phyloP scores from a whole-genome alignment of 2,888 invertebrate genomes.

The Carcina quercana region DNA sequence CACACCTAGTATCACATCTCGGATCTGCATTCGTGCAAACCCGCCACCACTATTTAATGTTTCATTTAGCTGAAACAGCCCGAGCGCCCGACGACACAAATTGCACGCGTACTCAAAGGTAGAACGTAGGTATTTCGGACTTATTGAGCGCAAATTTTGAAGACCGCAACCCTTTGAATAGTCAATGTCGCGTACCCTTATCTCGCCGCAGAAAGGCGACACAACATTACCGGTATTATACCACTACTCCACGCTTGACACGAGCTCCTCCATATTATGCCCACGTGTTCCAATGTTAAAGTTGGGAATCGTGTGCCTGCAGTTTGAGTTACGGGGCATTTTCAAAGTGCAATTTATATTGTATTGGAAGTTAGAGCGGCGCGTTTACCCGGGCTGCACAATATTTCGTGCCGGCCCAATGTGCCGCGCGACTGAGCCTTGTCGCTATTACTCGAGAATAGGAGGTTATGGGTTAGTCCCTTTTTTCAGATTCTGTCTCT shows the following conservation, averaged over 20 bases:
- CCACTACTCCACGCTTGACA: slow-evolving; percentile 30
- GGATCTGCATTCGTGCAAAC: slow-evolving; percentile 17
- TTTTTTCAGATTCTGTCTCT: too few relatives aligned
- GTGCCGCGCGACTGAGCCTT: slow-evolving; percentile 49
- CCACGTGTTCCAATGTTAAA: slow-evolving; percentile 40
- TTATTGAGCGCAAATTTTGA: slow-evolving; percentile 74
- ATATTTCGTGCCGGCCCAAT: slow-evolving; percentile 62
- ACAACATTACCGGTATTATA: slow-evolving; percentile 73
- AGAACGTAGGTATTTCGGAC: slow-evolving; percentile 55
- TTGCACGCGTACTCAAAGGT: slow-evolving; percentile 43
- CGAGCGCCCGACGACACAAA: slow-evolving; percentile 29
- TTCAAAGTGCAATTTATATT: slow-evolving; percentile 74
- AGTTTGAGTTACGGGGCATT: slow-evolving; percentile 54
- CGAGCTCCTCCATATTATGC: slow-evolving; percentile 33
- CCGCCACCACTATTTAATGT: slow-evolving; percentile 29
- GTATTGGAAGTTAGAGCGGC: slow-evolving; percentile 67
- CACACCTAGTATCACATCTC: too few relatives aligned
- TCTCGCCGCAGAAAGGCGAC: slow-evolving; percentile 72
- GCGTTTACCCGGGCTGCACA: slow-evolving; percentile 52
- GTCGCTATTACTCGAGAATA: too few relatives aligned
- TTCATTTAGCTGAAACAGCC: slow-evolving; percentile 26
- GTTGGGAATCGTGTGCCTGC: slow-evolving; percentile 48
- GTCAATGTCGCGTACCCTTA: slow-evolving; percentile 74
- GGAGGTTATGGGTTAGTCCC: too few relatives aligned
- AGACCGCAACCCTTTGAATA: slow-evolving; percentile 74